Percentiles rank a stretch among this genome's conserved stretches.
Evolutionary conservation across 2,888 invertebrate species (phyloP).

Genomic region (Nymphalis c-album): DNA sequence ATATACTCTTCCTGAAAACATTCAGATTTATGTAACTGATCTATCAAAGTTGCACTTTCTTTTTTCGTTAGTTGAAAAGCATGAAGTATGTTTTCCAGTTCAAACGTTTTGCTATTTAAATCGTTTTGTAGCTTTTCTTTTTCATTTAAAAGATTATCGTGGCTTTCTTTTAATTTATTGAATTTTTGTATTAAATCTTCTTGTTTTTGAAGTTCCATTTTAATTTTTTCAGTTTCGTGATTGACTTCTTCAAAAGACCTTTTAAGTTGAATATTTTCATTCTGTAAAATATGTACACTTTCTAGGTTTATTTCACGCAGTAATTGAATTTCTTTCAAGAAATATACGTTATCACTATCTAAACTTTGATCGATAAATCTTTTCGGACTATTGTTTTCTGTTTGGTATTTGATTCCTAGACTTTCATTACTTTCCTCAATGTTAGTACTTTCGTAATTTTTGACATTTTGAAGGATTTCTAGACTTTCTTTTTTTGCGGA

Average conservation of each 20-base stretch:
- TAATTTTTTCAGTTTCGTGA: slow-evolving; percentile 56
- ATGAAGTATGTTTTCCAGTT: slow-evolving; percentile 34
- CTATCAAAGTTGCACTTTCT: slow-evolving; percentile 39
- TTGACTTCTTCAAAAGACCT: slow-evolving; percentile 49
- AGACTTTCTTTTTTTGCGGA: slow-evolving; percentile 61
- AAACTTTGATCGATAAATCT: slow-evolving; percentile 27
- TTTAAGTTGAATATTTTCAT: slow-evolving; percentile 54
- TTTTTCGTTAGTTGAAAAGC: slow-evolving; percentile 38
- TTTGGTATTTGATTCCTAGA: slow-evolving; percentile 1
- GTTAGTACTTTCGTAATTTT: slow-evolving; percentile 49
- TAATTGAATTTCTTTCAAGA: slow-evolving; percentile 55
- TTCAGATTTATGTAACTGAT: slow-evolving; percentile 37
- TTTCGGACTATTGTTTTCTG: neutral
- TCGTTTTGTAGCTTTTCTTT: slow-evolving; percentile 53
- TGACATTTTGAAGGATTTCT: slow-evolving; percentile 57
- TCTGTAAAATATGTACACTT: slow-evolving; percentile 51
- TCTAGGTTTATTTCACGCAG: slow-evolving; percentile 52
- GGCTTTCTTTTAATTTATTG: slow-evolving; percentile 48
- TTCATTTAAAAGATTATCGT: slow-evolving; percentile 47
- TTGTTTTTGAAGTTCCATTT: slow-evolving; percentile 49
- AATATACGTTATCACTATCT: slow-evolving; percentile 48
- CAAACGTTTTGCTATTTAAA: slow-evolving; percentile 42
- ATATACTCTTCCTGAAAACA: slow-evolving; percentile 32
- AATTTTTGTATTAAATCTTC: slow-evolving; percentile 51
- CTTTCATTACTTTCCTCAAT: slow-evolving; percentile 40